Percentiles rank a stretch among this genome's conserved stretches.
Evolutionary conservation across 37 sponge, comb jelly and placozoan genomes (phyloP).

Genomic region (Bolinopsis microptera): DNA sequence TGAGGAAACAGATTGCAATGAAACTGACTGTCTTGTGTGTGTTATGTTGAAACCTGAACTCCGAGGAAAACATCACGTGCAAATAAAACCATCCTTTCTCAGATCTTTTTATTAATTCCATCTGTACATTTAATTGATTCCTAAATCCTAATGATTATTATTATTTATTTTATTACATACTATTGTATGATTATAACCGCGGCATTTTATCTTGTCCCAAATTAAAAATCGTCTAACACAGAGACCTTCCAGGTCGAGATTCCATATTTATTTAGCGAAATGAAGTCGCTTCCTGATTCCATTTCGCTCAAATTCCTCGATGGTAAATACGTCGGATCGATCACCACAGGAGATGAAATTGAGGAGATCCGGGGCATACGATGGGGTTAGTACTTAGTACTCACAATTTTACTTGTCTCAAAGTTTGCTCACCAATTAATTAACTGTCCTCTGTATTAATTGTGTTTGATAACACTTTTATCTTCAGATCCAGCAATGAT

Average conservation of each 20-base stretch:
- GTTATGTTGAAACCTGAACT: not conserved
- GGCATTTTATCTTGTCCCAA: too few relatives aligned
- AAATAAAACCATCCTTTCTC: not conserved
- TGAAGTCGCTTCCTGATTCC: not conserved
- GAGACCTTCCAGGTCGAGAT: too few relatives aligned
- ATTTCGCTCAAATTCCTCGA: not conserved
- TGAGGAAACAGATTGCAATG: not conserved
- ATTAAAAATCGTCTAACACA: too few relatives aligned
- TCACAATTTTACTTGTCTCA: too few relatives aligned
- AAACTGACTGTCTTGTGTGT: conserved; percentile 18
- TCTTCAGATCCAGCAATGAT: conserved; percentile 27
- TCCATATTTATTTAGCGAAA: too few relatives aligned
- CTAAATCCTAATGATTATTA: too few relatives aligned
- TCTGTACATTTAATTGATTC: not conserved
- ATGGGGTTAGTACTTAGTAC: conserved; percentile 45
- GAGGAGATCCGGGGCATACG: conserved; percentile 23
- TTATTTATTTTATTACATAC: too few relatives aligned
- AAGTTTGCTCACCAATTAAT: too few relatives aligned
- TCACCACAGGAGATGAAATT: not conserved
- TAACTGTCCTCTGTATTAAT: too few relatives aligned
- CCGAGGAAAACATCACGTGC: not conserved
- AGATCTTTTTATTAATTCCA: conserved; percentile 20
- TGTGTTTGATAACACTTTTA: too few relatives aligned
- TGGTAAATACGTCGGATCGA: not conserved
- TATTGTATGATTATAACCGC: too few relatives aligned